Base-by-base conservation (phyloP, 2,888 invertebrate species). In the Ophioninae sp. region DNA sequence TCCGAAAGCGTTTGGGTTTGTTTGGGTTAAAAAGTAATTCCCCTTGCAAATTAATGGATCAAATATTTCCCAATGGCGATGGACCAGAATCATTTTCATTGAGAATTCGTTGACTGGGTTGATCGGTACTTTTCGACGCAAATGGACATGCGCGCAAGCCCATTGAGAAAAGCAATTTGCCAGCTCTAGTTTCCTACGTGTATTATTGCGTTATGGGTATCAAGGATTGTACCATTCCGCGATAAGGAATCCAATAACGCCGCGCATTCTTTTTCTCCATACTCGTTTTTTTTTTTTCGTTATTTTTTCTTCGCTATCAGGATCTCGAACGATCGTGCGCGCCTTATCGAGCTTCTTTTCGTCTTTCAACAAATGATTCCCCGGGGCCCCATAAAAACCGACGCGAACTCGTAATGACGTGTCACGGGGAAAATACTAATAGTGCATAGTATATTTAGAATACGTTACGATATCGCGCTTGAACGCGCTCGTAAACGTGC, bases 301-400 rank as follows among this genome's bases (percentile, higher is more conserved):
- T 5, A 51, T 7, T 41, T 10, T 64, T 64, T 13, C 17, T 17
- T 2, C 39, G n/a, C 58, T n/a, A 71, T 71, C 71, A 30, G 30
- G 44, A 58, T 58, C 59, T 61, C 10, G 72, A 41, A 71, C n/a
- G 30, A 59, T 61, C 41, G 59, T 51, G 17, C 51, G 2, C 23
- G 37, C 72, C 89, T 90, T 88, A 88, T 87, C 87, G 86, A 74
- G 64, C 37, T 22, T 69, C 37, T 68, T 68, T 20, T 59, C 69
- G 65, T 80, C 61, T 67, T 59, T 71, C 13, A 30, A 59, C 72
- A n/a, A 73, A 67, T 44, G n/a, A 79, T 73, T 64, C 63, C 64
- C 74, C 51, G 39, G 39, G 39, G 72, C 30, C 58, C 59, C 67
- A 39, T 65, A n/a, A 3, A 8, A 41, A 20, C 9, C 41, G 17